Conservation (phyloP, 2,888 invertebrate species). For the Apoda limacodes region DNA sequence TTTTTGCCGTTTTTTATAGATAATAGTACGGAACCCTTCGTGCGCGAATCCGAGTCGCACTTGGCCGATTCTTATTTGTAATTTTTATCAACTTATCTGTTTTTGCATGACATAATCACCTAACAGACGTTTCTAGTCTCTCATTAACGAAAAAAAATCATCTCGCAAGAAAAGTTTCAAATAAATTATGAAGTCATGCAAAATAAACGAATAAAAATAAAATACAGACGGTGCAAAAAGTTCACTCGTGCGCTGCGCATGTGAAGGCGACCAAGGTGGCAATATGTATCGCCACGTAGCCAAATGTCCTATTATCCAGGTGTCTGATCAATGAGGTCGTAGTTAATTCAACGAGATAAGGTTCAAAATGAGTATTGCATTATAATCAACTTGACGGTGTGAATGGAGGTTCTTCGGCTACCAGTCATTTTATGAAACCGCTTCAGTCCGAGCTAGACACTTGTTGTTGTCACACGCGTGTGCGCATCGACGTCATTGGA, state of each 20-base stretch:
- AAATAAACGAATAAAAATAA: constrained; percentile 35
- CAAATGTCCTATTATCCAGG: constrained; percentile 26
- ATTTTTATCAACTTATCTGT: too few relatives aligned
- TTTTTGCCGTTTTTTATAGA: too few relatives aligned
- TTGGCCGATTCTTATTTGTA: too few relatives aligned
- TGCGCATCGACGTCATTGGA: constrained; percentile 33
- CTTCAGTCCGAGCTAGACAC: constrained; percentile 48
- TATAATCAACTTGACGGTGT: constrained; percentile 35
- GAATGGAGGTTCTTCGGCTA: constrained; percentile 53
- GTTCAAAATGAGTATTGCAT: constrained; percentile 21
- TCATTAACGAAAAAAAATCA: too few relatives aligned
- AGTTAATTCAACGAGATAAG: constrained; percentile 4
- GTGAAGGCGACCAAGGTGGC: constrained; percentile 61
- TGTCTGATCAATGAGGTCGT: constrained; percentile 11
- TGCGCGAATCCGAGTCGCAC: too few relatives aligned
- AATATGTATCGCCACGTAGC: constrained; percentile 22
- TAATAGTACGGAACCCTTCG: too few relatives aligned
- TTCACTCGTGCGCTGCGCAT: constrained; percentile 57
- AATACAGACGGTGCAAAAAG: constrained; percentile 47
- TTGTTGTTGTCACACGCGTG: constrained; percentile 43
- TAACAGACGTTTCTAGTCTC: too few relatives aligned
- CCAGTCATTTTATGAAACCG: constrained; percentile 56
- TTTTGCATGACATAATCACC: too few relatives aligned
- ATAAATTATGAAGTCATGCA: constrained; percentile 13
- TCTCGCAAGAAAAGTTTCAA: neutral